Conservation (phyloP, 2,113 vertebrate species). For the Nanorana parkeri region DNA sequence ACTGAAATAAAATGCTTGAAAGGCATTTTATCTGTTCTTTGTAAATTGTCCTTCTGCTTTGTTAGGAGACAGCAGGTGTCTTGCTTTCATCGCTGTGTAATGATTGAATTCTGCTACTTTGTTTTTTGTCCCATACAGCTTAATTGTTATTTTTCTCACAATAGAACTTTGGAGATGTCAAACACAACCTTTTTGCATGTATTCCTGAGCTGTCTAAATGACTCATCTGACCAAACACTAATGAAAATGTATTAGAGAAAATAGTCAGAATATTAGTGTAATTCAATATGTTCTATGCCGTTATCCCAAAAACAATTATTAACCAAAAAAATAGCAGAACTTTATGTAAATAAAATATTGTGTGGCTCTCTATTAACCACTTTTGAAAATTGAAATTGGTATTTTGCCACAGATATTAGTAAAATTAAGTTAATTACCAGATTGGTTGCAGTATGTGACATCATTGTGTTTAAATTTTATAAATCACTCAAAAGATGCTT, state of each 20-base stretch:
- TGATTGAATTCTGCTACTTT: slow-evolving; percentile 40
- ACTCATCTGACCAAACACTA: slow-evolving; percentile 13
- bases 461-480: too few species aligned
- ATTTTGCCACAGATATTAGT: too few species aligned
- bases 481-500: too few species aligned
- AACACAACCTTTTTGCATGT: slow-evolving; percentile 28
- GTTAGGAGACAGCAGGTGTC: slow-evolving; percentile 43
- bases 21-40: slow-evolving; percentile 44
- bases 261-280: slow-evolving; percentile 34
- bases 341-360: neutral
- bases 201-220: slow-evolving; percentile 2
- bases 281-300: slow-evolving; percentile 8
- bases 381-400: too few species aligned
- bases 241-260: slow-evolving; percentile 31
- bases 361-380: too few species aligned
- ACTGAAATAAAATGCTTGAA: slow-evolving; percentile 35
- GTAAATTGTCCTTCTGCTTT: slow-evolving; percentile 43
- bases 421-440: too few species aligned
- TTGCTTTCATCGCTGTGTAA: slow-evolving; percentile 47
- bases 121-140: slow-evolving; percentile 37
- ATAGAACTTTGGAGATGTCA: slow-evolving; percentile 40
- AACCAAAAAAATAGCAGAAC: slow-evolving; percentile 1
- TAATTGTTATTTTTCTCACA: slow-evolving; percentile 44
- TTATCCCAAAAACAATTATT: neutral
- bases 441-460: too few species aligned